Evolutionary conservation across 2,888 invertebrate genomes (phyloP), one percentile per base, ranked within the genome.

Genomic region (Colostygia pectinataria): DNA sequence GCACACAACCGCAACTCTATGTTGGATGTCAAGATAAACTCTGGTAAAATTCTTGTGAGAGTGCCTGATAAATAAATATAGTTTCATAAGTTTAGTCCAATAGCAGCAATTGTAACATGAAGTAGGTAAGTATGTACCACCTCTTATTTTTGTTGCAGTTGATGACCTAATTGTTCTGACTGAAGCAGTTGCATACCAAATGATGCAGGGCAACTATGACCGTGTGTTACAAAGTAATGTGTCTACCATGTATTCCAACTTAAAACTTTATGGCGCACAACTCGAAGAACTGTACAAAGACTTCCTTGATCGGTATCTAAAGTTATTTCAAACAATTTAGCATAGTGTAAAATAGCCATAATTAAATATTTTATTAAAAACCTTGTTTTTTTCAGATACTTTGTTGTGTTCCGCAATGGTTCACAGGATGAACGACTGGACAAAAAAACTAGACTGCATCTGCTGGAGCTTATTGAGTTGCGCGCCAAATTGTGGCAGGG

Each of bases 401-500:
- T 97, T 89, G 94, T 95, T 68, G 93, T 95, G 72, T 96, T 97
- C 83, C 94, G 97, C 68, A 96, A 97, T 90, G 96, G 96, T 69
- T 96, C 96, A 70, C 95, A 96, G 82, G 96, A 97, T 84, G 95
- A 95, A 80, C 93, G 94, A 80, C 91, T 98, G 71, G 97, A 97
- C 78, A 93, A 95, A 77, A 93, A 95, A 83, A 95, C 96, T 70
- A 93, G 97, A 83, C 92, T 97, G 75, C 95, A 96, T 83, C 92
- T 98, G 71, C 93, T 98, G 78, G 97, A 98, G 91, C 91, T 98
- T 57, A 97, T 98, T 69, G 98, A 98, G 90, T 91, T 98, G 75
- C 92, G 98, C 77, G 98, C 98, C 56, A 96, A 96, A 85, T 94
- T 95, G 74, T 98, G 98, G 98, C 94, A 95, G 76, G 94, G 95